Base-by-base conservation (phyloP, 2,888 invertebrate species). In the Chrysolina haemoptera region DNA sequence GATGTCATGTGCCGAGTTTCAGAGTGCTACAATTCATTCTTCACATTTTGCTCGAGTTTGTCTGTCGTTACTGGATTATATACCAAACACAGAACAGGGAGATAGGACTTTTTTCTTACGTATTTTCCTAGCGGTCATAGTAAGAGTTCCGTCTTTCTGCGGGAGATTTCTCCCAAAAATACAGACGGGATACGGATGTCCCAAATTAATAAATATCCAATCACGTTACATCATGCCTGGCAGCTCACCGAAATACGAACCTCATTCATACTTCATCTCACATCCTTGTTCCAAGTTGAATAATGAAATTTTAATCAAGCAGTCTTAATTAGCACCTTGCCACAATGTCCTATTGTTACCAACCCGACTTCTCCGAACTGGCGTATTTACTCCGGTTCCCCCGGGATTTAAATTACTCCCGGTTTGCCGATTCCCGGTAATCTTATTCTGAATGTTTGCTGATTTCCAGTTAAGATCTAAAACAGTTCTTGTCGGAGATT, bases 341-440 rank as follows among this genome's bases (percentile, higher is more conserved):
- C 65, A 65, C 20, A 65, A 65, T 65, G 40, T 43, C 20, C n/a
- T 65, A 46, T 65, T 65, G 65, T 48, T 65, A 46, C 41, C 18
- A 20, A 20, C 65, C 63, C 65, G 46, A n/a, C 65, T 48, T 65
- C n/a, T 48, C 10, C 65, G 46, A 65, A 46, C 22, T 43, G 6
- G 46, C n/a, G 22, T 27, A 65, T 22, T 65, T 27, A 65, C 43
- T 46, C 41, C 14, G 48, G 48, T 65, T 65, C 43, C 6, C 59
- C n/a, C 14, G 27, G 35, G 59, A 59, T 22, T 10, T 27, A 14
- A 35, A n/a, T 59, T 59, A 59, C 35, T 22, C 27, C 27, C 27
- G n/a, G 9, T 59, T 55, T 22, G 20, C 27, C 59, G 59, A 22
- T 59, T n/a, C 59, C 35, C 9, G 22, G 59, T 59, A 35, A 59